Conservation (phyloP, 2,113 vertebrate species). For the Toxostoma redivivum region DNA sequence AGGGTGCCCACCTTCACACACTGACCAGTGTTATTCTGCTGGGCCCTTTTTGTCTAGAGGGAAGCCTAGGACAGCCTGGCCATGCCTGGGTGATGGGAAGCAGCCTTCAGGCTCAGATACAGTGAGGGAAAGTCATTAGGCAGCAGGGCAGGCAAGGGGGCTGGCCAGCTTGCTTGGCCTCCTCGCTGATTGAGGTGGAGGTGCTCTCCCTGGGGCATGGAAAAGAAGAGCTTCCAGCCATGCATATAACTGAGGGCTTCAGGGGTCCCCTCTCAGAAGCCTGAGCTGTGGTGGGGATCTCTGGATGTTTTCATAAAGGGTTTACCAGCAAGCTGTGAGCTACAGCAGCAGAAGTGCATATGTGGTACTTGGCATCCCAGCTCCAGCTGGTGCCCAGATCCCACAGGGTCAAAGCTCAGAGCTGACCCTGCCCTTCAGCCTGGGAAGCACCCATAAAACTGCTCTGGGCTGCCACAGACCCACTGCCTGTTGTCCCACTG, state of each 20-base stretch:
- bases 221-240: not conserved
- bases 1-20: not conserved
- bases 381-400: not conserved
- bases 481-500: not conserved
- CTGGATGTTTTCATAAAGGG: not conserved
- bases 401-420: not conserved
- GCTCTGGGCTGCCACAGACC: not conserved
- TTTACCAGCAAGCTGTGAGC: not conserved
- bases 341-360: not conserved
- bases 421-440: not conserved
- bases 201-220: not conserved
- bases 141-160: not conserved
- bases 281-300: not conserved
- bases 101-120: not conserved
- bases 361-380: not conserved
- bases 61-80: not conserved
- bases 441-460: not conserved
- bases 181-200: not conserved
- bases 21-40: not conserved
- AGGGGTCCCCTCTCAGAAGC: not conserved
- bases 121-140: not conserved
- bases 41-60: not conserved
- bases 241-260: not conserved
- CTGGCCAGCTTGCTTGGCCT: not conserved
- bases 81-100: not conserved